Base-by-base conservation (phyloP, 1,140 invertebrate species). In the Mesaphorura yosii region DNA sequence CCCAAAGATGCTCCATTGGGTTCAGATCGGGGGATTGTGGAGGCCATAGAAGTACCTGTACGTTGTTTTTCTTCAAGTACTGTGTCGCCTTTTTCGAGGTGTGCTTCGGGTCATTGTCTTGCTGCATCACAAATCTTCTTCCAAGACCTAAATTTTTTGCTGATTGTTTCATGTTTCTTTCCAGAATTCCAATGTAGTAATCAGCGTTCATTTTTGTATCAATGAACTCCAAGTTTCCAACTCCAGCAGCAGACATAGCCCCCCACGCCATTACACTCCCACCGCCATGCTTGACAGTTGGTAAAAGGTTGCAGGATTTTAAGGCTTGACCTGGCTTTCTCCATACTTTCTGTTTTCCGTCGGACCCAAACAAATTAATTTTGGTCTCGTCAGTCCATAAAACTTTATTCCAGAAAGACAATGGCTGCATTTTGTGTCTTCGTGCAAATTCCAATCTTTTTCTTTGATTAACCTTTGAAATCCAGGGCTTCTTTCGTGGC, bases 41-140 rank as follows among this genome's bases (percentile, higher is more conserved):
- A 22, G 66, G 63, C 28, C 55, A 64, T 47, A 62, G 22, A 15
- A 67, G 49, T 55, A 64, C 37, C 42, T 62, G 44, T 17, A 59
- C 51, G 34, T 57, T 54, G 27, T 64, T 56, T 27, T 59, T 57
- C 7, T 58, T 29, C 29, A 69, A 53, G 55, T 59, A 68, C 29
- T 62, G 34, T 37, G 55, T 61, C 1, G 50, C 54, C 20, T 60
- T 53, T n/a, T 46, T 19, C 14, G 60, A 42, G 12, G 60, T 66
- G 42, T 70, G 64, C 40, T 69, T 68, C 15, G 64, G 62, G 51
- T 68, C 67, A 31, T 68, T 69, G 50, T 68, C 64, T 44, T 69
- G 58, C 39, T 65, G 53, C 23, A 66, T 66, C 23, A 58, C 50
- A 64, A 48, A 41, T 5, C 29, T 15, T 29, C 20, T 49, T 49